Percentiles rank a stretch among this genome's conserved stretches.
Evolutionary conservation across 2,797 vertebrate genomes (phyloP).

Genomic region (Clamator glandarius): DNA sequence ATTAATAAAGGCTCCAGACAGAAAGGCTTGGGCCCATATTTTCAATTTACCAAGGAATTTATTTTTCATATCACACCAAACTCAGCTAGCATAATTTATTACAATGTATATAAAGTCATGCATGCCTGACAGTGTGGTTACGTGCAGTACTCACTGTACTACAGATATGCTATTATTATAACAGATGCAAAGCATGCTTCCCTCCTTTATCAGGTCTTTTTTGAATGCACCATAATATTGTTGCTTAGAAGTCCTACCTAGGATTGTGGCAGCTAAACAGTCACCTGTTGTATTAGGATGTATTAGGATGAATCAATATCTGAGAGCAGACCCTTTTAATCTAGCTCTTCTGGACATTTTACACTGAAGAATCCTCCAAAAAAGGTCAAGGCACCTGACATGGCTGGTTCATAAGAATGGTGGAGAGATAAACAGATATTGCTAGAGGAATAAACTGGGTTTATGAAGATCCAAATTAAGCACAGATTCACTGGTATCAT

Average conservation of each 20-base stretch:
- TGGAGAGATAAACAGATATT: background rate
- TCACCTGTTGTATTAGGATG: background rate
- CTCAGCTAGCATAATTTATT: background rate
- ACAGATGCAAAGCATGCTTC: rapidly evolving
- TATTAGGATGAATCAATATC: background rate
- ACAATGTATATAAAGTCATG: background rate
- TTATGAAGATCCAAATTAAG: background rate
- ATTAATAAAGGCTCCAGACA: background rate
- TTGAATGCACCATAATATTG: background rate
- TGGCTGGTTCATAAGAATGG: background rate
- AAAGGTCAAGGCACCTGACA: background rate
- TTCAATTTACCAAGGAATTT: background rate
- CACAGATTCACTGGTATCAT: background rate
- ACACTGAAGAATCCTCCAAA: background rate
- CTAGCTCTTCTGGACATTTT: background rate
- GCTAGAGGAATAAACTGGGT: background rate
- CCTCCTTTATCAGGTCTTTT: background rate
- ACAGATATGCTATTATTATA: background rate
- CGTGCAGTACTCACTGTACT: rapidly evolving
- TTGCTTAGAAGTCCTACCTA: background rate
- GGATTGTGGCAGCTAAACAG: background rate
- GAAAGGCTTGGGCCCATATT: background rate
- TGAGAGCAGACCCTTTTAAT: background rate
- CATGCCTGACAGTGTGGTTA: background rate
- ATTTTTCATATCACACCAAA: background rate